Conservation (phyloP, 2,888 invertebrate genomes). For the Platycheirus rosarum region DNA sequence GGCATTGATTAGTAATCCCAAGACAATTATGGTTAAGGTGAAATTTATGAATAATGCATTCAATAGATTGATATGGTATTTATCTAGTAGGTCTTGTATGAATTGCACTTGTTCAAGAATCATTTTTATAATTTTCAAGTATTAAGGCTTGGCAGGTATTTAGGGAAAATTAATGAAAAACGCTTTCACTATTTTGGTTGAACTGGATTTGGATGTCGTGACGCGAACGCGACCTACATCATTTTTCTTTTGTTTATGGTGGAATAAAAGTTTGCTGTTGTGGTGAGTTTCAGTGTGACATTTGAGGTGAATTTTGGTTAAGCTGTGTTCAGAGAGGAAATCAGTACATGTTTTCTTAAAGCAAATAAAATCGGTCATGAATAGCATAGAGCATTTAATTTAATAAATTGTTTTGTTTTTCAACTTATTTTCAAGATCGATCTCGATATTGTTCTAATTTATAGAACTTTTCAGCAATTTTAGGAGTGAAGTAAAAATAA, state of each 20-base stretch:
- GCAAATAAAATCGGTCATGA: no score
- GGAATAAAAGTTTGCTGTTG: neutral
- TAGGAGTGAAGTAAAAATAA: no score
- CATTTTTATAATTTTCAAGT: no score
- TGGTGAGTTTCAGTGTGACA: neutral
- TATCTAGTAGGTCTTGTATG: slow-evolving; percentile 61
- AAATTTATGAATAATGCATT: slow-evolving; percentile 80
- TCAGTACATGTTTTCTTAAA: no score
- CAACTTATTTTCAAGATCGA: no score
- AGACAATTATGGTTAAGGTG: slow-evolving; percentile 82
- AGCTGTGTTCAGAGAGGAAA: neutral
- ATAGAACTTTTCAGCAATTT: no score
- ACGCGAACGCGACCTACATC: neutral
- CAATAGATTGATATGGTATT: slow-evolving; percentile 78
- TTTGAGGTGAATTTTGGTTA: no score
- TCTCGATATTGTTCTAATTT: no score
- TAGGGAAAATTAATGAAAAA: neutral
- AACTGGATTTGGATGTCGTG: neutral
- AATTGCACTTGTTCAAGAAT: slow-evolving; percentile 32
- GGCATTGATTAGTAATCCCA: slow-evolving; percentile 84
- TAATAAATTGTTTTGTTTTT: no score
- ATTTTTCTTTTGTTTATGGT: slow-evolving; percentile 1
- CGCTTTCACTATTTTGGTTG: slow-evolving; percentile 10
- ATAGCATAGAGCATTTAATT: no score
- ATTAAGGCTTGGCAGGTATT: neutral